Percentiles rank a stretch among this genome's conserved stretches.
Conservation (phyloP, 1,140 invertebrate species). For the Riptortus pedestris region DNA sequence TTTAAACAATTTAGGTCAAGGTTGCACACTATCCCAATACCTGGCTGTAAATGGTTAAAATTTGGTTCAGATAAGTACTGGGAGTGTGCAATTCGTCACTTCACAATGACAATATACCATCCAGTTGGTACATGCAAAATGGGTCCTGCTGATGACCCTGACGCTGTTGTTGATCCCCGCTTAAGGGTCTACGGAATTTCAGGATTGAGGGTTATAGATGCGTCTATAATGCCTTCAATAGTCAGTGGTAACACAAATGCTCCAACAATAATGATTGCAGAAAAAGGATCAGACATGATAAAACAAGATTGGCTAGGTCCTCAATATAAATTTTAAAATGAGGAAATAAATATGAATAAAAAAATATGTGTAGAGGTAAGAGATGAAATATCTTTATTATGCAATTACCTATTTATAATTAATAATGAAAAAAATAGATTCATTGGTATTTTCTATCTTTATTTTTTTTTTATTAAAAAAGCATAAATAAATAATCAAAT, state of each 20-base stretch:
- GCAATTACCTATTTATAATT: conserved; percentile 34
- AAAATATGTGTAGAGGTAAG: not conserved
- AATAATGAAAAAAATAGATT: too few relatives aligned
- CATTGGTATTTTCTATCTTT: too few relatives aligned
- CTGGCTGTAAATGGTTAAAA: conserved; percentile 61
- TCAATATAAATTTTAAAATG: conserved; percentile 53
- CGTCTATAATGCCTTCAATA: conserved; percentile 81
- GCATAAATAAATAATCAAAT: too few relatives aligned
- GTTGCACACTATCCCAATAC: conserved; percentile 58
- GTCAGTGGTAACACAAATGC: conserved; percentile 72
- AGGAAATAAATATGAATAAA: not conserved
- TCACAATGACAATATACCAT: conserved; percentile 79
- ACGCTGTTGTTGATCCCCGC: conserved; percentile 70
- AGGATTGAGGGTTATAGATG: conserved; percentile 72
- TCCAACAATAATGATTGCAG: conserved; percentile 75
- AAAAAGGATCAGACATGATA: conserved; percentile 73
- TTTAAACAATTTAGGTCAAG: conserved; percentile 71
- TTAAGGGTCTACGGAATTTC: conserved; percentile 64
- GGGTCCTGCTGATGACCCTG: conserved; percentile 61
- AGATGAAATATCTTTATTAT: conserved; percentile 23
- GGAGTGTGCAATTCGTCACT: conserved; percentile 73
- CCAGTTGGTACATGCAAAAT: conserved; percentile 73
- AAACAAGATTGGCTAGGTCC: conserved; percentile 61
- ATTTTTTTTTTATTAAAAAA: too few relatives aligned
- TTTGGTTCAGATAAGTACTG: conserved; percentile 70